Conservation (phyloP, 2,888 invertebrate species). For the Ceratothoa steindachneri region DNA sequence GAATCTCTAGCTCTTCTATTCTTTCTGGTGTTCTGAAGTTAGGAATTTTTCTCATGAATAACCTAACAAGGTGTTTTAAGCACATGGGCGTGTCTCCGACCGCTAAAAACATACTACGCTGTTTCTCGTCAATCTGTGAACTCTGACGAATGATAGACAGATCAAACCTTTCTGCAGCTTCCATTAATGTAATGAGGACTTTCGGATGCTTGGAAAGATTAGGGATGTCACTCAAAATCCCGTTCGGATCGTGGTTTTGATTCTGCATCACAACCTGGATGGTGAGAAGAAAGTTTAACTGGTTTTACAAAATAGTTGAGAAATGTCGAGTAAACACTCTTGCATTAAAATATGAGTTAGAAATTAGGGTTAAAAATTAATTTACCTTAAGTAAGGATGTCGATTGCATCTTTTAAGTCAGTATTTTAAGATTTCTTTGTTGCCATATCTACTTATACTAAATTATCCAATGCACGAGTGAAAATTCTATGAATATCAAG, state of each 20-base stretch:
- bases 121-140: slow-evolving; percentile 28
- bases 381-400: no score
- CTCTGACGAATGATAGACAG: slow-evolving; percentile 41
- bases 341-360: no score
- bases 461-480: no score
- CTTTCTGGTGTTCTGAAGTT: background rate
- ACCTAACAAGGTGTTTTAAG: slow-evolving; percentile 36
- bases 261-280: slow-evolving; percentile 75
- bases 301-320: no score
- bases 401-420: no score
- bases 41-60: slow-evolving; percentile 26
- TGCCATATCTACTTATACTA: no score
- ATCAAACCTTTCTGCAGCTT: slow-evolving; percentile 44
- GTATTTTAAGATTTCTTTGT: no score
- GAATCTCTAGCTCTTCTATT: slow-evolving; percentile 35
- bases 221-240: slow-evolving; percentile 73
- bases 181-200: slow-evolving; percentile 55
- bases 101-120: slow-evolving; percentile 17
- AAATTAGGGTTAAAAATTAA: no score
- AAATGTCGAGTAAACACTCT: no score
- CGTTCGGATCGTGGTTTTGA: slow-evolving; percentile 76
- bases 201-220: slow-evolving; percentile 59
- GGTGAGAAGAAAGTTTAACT: no score
- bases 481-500: no score
- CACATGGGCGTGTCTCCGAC: slow-evolving; percentile 38